Evolutionary conservation across 1,140 invertebrate species (phyloP).

Genomic region (Listronotus bonariensis): DNA sequence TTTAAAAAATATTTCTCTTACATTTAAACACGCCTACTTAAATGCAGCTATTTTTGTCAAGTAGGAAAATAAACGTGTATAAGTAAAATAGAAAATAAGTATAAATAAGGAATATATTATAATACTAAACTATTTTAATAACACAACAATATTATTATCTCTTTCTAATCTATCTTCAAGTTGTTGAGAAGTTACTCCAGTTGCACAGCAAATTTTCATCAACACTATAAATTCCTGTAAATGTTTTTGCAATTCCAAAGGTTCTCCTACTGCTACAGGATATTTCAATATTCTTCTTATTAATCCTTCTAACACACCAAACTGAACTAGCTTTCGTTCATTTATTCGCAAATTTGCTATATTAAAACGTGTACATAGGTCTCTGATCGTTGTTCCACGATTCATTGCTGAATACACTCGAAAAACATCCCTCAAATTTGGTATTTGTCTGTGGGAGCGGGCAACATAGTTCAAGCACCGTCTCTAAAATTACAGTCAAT

Average conservation of each 20-base stretch:
- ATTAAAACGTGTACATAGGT: slow-evolving; percentile 81
- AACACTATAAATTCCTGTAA: slow-evolving; percentile 78
- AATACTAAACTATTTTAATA: slow-evolving; percentile 72
- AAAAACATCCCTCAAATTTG: slow-evolving; percentile 77
- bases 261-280: slow-evolving; percentile 62
- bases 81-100: too few species aligned
- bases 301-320: slow-evolving; percentile 84
- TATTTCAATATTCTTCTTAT: slow-evolving; percentile 85
- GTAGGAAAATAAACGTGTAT: too few species aligned
- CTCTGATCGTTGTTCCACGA: slow-evolving; percentile 81
- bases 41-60: too few species aligned
- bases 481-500: slow-evolving; percentile 11
- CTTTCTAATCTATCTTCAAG: slow-evolving; percentile 85
- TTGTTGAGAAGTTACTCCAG: slow-evolving; percentile 77
- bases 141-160: slow-evolving; percentile 81
- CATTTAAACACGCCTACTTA: too few species aligned
- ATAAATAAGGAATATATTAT: too few species aligned
- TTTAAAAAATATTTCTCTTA: too few species aligned
- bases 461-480: slow-evolving; percentile 50
- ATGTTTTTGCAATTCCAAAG: slow-evolving; percentile 66
- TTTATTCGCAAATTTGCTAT: slow-evolving; percentile 76
- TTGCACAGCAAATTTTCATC: slow-evolving; percentile 90
- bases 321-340: slow-evolving; percentile 87
- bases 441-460: slow-evolving; percentile 58
- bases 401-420: slow-evolving; percentile 82